Conservation (phyloP, 2,113 vertebrate genomes). For the Irena cyanogastra region DNA sequence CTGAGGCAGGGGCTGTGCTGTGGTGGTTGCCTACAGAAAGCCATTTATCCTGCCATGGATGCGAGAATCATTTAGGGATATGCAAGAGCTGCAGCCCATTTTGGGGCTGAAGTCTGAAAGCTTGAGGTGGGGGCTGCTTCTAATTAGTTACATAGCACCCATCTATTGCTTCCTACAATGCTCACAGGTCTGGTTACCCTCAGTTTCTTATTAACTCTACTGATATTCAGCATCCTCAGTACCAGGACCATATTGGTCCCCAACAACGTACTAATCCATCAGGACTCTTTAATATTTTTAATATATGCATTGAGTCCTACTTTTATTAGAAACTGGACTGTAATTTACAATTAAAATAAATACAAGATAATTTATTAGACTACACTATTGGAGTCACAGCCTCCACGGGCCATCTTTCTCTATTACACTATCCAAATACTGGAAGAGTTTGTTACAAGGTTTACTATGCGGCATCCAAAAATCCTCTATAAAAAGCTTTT, state of each 20-base stretch:
- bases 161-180: background rate
- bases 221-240: background rate
- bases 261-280: rapidly evolving
- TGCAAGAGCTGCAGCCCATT: background rate
- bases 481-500: background rate
- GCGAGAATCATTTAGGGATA: background rate
- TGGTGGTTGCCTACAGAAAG: background rate
- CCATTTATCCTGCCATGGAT: background rate
- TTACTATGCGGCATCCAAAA: background rate
- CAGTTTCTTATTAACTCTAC: background rate
- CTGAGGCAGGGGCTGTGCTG: background rate
- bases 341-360: background rate
- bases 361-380: background rate
- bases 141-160: background rate
- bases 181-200: background rate
- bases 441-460: background rate
- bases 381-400: background rate
- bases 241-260: too few relatives aligned
- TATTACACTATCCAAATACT: background rate
- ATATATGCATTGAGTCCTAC: background rate
- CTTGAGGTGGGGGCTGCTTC: background rate
- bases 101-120: background rate
- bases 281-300: background rate
- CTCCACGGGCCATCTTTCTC: background rate
- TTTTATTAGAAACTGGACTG: background rate